Percentiles rank a stretch among this genome's conserved stretches.
Evolutionary conservation across 2,113 vertebrate genomes (phyloP).

Genomic region (Mesembrinibis cayennensis): DNA sequence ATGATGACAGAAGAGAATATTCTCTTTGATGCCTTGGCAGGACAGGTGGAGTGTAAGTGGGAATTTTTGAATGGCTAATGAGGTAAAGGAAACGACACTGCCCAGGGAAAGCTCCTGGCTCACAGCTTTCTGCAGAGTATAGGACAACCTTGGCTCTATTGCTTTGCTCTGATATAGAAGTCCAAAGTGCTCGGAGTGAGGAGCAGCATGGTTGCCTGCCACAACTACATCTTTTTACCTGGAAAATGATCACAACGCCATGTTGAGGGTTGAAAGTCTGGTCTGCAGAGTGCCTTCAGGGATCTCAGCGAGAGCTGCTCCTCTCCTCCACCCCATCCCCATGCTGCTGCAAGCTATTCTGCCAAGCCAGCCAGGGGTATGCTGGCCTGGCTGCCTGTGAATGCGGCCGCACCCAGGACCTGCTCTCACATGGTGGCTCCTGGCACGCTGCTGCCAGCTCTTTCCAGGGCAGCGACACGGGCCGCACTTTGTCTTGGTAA

Average conservation of each 20-base stretch:
- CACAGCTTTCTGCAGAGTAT: background rate
- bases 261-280: background rate
- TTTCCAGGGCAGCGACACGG: background rate
- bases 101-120: background rate
- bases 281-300: background rate
- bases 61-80: background rate
- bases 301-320: background rate
- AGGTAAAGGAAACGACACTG: background rate
- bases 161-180: background rate
- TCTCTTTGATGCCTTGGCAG: background rate
- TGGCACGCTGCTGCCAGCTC: background rate
- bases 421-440: background rate
- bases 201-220: background rate
- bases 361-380: background rate
- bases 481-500: accelerated
- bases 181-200: background rate
- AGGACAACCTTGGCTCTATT: background rate
- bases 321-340: background rate
- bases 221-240: background rate
- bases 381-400: background rate
- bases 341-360: background rate
- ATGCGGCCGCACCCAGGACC: background rate
- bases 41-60: background rate
- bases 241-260: background rate
- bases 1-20: background rate